Percentiles rank a stretch among this genome's conserved stretches.
Conservation (phyloP, 2,113 vertebrate genomes). For the Nothobranchius kuhntae region DNA sequence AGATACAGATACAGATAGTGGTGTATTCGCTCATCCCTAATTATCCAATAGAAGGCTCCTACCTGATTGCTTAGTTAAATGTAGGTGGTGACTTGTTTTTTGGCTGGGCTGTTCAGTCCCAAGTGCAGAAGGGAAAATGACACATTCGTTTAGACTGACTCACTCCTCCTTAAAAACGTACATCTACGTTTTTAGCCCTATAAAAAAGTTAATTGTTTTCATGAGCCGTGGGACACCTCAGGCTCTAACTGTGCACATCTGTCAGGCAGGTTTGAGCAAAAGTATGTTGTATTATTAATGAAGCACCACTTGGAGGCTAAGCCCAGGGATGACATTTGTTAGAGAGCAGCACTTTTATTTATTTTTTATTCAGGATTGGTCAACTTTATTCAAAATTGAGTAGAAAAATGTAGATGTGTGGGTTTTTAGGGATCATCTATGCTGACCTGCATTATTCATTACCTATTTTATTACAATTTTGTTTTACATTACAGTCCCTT, state of each 20-base stretch:
- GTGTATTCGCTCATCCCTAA: too few relatives aligned
- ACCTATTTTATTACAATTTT: constrained; percentile 30
- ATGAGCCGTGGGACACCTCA: constrained; percentile 56
- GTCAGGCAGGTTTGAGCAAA: constrained; percentile 72
- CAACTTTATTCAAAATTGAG: constrained; percentile 27
- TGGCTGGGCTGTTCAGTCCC: background rate
- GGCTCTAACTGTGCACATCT: constrained; percentile 66
- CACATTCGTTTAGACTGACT: constrained; percentile 44
- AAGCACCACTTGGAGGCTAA: constrained; percentile 62
- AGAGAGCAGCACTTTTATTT: constrained; percentile 43
- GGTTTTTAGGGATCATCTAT: constrained; percentile 14
- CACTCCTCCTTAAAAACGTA: constrained; percentile 42
- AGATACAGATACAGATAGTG: too few relatives aligned
- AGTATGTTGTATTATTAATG: constrained; percentile 69
- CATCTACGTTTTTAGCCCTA: constrained; percentile 23
- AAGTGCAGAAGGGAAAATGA: constrained; percentile 15
- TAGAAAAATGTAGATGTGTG: constrained; percentile 2
- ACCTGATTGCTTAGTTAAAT: too few relatives aligned
- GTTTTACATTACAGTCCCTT: constrained; percentile 17
- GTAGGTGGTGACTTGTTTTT: too few relatives aligned
- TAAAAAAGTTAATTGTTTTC: constrained; percentile 59
- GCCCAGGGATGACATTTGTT: constrained; percentile 62
- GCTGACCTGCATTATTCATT: constrained; percentile 49
- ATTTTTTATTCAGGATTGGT: background rate
- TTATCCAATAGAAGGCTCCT: too few relatives aligned